These are phyloP conservation scores for Coluber constrictor DNA, from an alignment of 2,797 vertebrate genomes.

Conservation along the genomic window DNA sequence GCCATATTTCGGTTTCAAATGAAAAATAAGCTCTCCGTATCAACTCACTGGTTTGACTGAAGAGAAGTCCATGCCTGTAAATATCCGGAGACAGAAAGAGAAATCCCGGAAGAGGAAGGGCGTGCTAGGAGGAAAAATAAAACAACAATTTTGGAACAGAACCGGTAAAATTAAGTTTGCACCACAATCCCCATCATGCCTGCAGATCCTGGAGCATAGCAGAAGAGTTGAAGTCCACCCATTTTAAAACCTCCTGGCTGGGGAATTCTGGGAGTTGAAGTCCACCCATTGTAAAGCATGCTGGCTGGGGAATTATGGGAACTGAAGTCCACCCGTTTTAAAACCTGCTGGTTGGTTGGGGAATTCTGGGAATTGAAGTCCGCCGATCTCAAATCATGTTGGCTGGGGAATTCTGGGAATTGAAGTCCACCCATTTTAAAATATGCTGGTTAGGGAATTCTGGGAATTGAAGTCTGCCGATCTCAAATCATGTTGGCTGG, in stretches of 20 bases:
- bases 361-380: too few relatives aligned
- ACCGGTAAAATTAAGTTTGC: not conserved
- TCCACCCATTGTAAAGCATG: too few relatives aligned
- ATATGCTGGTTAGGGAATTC: not conserved
- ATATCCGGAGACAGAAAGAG: slow-evolving; percentile 89
- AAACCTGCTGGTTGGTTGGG: too few relatives aligned
- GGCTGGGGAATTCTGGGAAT: too few relatives aligned
- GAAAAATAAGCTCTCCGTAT: not conserved
- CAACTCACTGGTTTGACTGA: slow-evolving; percentile 88
- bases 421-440: too few relatives aligned
- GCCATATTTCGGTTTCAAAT: not conserved
- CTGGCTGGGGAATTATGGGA: too few relatives aligned
- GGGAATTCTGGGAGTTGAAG: not conserved
- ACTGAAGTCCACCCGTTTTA: too few relatives aligned
- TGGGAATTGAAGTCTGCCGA: not conserved
- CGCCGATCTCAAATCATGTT: too few relatives aligned
- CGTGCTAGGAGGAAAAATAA: slow-evolving; percentile 76
- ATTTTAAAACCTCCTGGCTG: not conserved
- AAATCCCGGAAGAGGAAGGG: slow-evolving; percentile 90
- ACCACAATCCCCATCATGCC: not conserved
- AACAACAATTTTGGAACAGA: not conserved
- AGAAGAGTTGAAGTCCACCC: not conserved
- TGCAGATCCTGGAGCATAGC: not conserved
- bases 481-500: too few relatives aligned
- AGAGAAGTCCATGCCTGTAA: slow-evolving; percentile 83